Base-by-base conservation (phyloP, 2,888 invertebrate genomes). In the Pterostichus niger region DNA sequence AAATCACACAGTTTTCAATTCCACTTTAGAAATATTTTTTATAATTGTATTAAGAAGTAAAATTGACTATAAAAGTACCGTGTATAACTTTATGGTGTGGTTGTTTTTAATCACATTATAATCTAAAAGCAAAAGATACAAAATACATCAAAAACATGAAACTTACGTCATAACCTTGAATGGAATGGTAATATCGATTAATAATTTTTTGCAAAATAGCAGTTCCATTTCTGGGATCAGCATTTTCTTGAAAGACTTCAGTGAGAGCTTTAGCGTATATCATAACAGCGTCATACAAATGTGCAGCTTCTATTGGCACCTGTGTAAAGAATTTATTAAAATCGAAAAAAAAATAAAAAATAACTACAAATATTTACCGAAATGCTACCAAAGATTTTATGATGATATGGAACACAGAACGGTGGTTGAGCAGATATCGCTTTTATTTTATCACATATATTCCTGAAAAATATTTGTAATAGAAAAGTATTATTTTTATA, bases 211-310 rank as follows among this genome's bases (percentile, higher is more conserved):
- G 92, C 89, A 97, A 93, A 77, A 98, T 93, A 0, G 93, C 93
- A 0, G 93, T 93, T 5, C 97, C 97, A 88, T 97, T 95, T 61
- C 93, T 93, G 0, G 95, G 94, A 84, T 94, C 93, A 7, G 93
- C 92, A 0, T 94, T 94, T 13, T 92, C 91, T 24, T 92, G 88
- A 85, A 97, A 91, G 0, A 95, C 92, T 78, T 96, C 95, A 0
- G 96, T 94, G 13, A 96, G 92, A 0, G 97, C 97, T 10, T 93
- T 91, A 0, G 97, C 97, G 91, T 97, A 98, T 80, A 98, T 93
- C 88, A 94, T 93, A 1, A 98, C 96, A 0, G 97, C 97, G 87
- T 98, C 97, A 89, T 96, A 97, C 0, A 96, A 91, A 88, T 97
- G 95, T 0, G 96, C 95, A 0, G 96, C 97, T 90, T 95, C 95